Percentiles rank a stretch among this genome's conserved stretches.
Conservation (phyloP, 2,113 vertebrate genomes). For the Cariama cristata region DNA sequence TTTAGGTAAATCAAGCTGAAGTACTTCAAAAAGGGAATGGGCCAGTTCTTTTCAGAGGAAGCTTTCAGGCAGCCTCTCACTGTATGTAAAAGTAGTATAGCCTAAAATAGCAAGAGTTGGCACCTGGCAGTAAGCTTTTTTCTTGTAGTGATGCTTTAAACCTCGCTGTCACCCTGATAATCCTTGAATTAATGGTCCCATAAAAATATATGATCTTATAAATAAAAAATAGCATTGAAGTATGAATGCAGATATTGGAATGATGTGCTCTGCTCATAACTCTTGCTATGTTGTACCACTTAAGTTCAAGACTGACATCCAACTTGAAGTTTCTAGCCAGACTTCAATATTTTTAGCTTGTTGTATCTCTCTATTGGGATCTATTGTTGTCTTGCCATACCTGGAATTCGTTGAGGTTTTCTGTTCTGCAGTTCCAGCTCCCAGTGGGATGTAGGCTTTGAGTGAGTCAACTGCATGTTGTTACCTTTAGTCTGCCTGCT, state of each 20-base stretch:
- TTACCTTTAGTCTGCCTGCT: constrained; percentile 5
- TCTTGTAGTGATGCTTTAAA: background rate
- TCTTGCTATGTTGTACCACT: background rate
- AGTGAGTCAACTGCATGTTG: background rate
- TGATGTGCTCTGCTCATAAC: background rate
- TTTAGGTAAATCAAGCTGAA: background rate
- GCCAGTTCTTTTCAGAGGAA: background rate
- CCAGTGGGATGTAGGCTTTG: background rate
- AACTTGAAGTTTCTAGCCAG: background rate
- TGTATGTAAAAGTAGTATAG: background rate
- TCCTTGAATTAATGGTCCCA: background rate
- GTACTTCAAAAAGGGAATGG: background rate
- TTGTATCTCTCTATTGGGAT: background rate
- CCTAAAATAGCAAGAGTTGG: background rate
- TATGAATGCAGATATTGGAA: background rate
- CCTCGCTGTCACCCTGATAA: background rate
- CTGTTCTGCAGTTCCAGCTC: background rate
- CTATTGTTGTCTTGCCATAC: background rate
- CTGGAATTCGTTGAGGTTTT: background rate
- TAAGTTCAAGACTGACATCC: background rate
- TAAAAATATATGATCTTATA: background rate
- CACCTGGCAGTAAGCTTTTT: background rate
- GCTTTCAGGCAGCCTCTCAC: background rate
- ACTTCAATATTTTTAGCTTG: background rate
- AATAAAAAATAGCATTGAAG: background rate